Evolutionary conservation across 2,113 vertebrate species (phyloP), one percentile per base, ranked within the genome.

Genomic region (Aphelocoma coerulescens): DNA sequence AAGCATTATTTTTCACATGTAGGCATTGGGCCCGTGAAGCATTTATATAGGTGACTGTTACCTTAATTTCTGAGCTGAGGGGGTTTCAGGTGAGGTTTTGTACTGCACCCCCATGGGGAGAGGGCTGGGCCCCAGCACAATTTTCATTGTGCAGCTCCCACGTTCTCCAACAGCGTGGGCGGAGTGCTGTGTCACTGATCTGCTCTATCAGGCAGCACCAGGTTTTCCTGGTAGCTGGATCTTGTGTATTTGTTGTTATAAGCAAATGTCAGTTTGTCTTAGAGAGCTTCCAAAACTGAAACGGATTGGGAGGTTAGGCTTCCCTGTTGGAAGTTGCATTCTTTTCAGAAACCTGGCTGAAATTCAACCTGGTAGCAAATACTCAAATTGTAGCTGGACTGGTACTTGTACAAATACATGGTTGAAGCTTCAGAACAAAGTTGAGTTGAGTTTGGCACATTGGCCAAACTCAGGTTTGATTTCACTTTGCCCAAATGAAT

Each of bases 41-140:
- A 15, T 88, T 90, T 75, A 9, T 26, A 2, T 32, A 61, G 33
- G 7, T 81, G 46, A 24, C 24, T 63, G 18, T 58, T 67, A 19
- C 7, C 6, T 33, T 62, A n/a, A 30, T 19, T 88, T 62, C 27
- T 83, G 55, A 75, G 21, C 28, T 77, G 41, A 62, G n/a, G 20
- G 27, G 6, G 2, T 39, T 81, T 85, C 35, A 3, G 4, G 9
- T 79, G 63, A 80, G 21, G 13, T 59, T 93, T 92, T 78, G 30
- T 55, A 4, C 49, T 71, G 43, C 15, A 51, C 2, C 13, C 11
- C 5, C 1, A 0, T 32, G 39, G 35, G 30, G 26, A 71, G 24
- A 17, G 61, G 26, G 16, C 61, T 91, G 51, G 26, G 24, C 27
- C 3, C 1, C 26, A 28, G 33, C 2, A 0, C 23, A 0, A 6